Percentiles rank a stretch among this genome's conserved stretches.
These are phyloP conservation scores for Cynopterus sphinx DNA, from an alignment of 2,797 vertebrate genomes.

Conservation along the genomic window DNA sequence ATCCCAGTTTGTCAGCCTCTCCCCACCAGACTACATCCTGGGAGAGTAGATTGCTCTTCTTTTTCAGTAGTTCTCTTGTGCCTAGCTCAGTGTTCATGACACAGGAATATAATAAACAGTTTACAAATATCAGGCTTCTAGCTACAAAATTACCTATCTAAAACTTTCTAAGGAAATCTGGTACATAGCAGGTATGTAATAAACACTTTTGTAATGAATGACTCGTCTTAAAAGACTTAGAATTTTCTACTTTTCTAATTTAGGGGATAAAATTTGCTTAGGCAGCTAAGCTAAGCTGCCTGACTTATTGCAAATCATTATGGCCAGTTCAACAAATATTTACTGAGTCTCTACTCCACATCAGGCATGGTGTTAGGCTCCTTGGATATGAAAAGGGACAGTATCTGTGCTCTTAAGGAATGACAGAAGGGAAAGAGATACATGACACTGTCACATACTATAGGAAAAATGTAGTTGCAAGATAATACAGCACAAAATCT, in stretches of 20 bases:
- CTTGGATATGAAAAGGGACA: background rate
- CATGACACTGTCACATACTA: background rate
- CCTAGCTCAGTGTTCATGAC: background rate
- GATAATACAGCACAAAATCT: background rate
- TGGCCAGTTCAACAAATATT: slow-evolving; percentile 20
- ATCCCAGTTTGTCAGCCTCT: background rate
- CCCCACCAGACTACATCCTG: background rate
- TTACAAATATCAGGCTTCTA: background rate
- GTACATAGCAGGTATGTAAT: background rate
- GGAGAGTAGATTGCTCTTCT: background rate
- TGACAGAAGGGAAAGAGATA: background rate
- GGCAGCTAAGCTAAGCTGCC: background rate
- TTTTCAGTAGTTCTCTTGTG: background rate
- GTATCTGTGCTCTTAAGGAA: background rate
- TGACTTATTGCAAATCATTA: background rate
- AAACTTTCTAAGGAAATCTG: slow-evolving; percentile 2
- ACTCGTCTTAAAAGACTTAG: slow-evolving; percentile 18
- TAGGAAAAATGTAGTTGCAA: background rate
- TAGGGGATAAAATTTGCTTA: slow-evolving; percentile 22
- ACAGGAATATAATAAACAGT: background rate
- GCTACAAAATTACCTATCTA: background rate
- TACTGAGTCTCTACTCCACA: background rate
- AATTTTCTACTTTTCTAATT: background rate
- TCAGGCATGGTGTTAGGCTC: background rate
- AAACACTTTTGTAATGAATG: background rate